A percentile compares a stretch with the other conserved stretches of the same genome.
These are phyloP conservation scores for Drosophila acutilabella DNA, from an alignment of 2,888 invertebrate genomes.

Conservation along the genomic window DNA sequence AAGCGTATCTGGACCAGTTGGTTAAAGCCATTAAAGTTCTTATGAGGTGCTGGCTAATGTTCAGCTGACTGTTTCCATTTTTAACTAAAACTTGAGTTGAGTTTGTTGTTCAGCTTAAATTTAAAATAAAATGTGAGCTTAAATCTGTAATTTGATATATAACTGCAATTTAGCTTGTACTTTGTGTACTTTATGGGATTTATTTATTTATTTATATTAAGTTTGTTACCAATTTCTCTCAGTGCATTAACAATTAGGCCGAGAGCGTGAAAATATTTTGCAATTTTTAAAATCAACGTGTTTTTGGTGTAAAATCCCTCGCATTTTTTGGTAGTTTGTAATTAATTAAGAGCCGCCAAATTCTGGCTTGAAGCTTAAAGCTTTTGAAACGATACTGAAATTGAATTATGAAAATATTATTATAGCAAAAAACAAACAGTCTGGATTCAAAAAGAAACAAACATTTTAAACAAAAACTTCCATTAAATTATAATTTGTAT, in stretches of 20 bases:
- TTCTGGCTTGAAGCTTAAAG: conserved; percentile 4
- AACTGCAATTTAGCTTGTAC: too few relatives aligned
- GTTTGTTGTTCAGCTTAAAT: conserved; percentile 15
- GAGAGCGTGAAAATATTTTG: too few relatives aligned
- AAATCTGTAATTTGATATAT: neutral
- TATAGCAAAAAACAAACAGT: too few relatives aligned
- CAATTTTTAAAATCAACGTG: too few relatives aligned
- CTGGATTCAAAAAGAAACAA: too few relatives aligned
- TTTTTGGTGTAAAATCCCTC: neutral
- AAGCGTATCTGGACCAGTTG: conserved; percentile 22
- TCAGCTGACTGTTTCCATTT: conserved; percentile 20
- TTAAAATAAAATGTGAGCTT: neutral
- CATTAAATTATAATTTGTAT: too few relatives aligned
- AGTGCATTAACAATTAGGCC: too few relatives aligned
- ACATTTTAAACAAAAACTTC: too few relatives aligned
- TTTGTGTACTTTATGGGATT: too few relatives aligned
- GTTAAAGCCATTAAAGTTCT: conserved; percentile 27
- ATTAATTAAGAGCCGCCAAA: neutral
- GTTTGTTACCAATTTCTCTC: too few relatives aligned
- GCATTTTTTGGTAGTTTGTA: neutral
- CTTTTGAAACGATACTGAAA: neutral
- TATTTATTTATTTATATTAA: too few relatives aligned
- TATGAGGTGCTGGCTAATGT: conserved; percentile 19
- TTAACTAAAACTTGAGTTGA: conserved; percentile 18
- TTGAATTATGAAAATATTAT: too few relatives aligned